Conservation (phyloP, 2,888 invertebrate genomes). For the Tetranychus truncatus region DNA sequence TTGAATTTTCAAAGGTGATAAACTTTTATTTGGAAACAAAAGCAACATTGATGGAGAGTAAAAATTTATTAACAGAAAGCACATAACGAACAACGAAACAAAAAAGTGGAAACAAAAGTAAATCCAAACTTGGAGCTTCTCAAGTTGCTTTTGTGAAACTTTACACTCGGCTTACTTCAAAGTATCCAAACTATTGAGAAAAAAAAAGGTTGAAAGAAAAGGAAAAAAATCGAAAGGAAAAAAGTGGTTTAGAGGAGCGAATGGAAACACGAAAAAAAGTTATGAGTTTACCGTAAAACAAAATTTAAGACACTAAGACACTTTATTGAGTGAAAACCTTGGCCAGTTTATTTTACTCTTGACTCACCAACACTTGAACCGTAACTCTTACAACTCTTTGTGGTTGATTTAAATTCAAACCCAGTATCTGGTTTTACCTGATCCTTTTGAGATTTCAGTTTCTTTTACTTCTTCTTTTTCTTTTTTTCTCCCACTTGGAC, state of each 20-base stretch:
- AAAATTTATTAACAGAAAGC: background rate
- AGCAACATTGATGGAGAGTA: background rate
- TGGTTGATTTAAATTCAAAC: background rate
- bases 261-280: background rate
- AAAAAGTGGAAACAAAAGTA: background rate
- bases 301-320: too few relatives aligned
- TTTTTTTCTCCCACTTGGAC: background rate
- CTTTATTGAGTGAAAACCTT: background rate
- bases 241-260: background rate
- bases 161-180: background rate
- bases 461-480: background rate
- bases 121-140: background rate
- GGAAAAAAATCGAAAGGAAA: conserved; percentile 5
- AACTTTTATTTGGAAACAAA: background rate
- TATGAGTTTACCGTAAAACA: background rate
- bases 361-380: background rate
- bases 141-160: background rate
- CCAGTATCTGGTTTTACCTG: background rate
- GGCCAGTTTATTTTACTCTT: background rate
- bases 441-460: background rate
- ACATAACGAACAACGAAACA: background rate
- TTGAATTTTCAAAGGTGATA: background rate
- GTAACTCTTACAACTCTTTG: background rate
- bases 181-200: background rate
- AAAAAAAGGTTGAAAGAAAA: background rate